Evolutionary conservation across 64 coral and sea anemone genomes (phyloP), one percentile per base, ranked within the genome.

Genomic region (Actinia equina): DNA sequence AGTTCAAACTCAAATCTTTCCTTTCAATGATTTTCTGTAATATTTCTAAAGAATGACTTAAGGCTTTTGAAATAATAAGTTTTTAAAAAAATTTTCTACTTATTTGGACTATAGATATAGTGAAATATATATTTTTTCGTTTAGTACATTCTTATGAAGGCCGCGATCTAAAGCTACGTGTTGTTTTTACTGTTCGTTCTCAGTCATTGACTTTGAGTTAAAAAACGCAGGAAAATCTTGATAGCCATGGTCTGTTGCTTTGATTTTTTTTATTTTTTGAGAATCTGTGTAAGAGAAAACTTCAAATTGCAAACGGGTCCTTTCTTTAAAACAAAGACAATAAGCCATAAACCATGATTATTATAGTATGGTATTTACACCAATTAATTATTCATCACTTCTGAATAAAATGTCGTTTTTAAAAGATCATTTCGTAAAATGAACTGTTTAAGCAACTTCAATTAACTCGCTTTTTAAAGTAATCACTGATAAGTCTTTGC

Each of bases 361-460:
- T 52, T 12, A 81, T 81, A 81, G 42, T 81, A 20, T 37, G 78
- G 78, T 81, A 81, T 81, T 81, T 81, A 49, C 43, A 12, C 17
- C 78, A 8, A 81, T 81, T 7, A 81, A 81, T 81, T 81, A 81
- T 81, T 81, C 43, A 81, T 81, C 78, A 15, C 2, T 37, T 81
- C 78, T 81, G 78, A 81, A 81, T 52, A 52, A 81, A 81, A 81
- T 52, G 44, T 81, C 42, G 23, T 81, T 74, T 74, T 74, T 74
- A 26, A 41, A 74, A 74, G 69, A 74, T 74, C 69, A 74, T 41
- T 74, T 74, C n/a, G 62, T 74, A 74, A 74, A 74, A 26, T 4
- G 69, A 74, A 74, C 69, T 30, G 69, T 74, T 41, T 15, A 41
- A 41, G 69, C 9, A 74, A 41, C 13, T 14, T 74, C 10, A 74